phyloP scores from a whole-genome alignment of 2,113 vertebrate genomes.

The Lasiurus cinereus region DNA sequence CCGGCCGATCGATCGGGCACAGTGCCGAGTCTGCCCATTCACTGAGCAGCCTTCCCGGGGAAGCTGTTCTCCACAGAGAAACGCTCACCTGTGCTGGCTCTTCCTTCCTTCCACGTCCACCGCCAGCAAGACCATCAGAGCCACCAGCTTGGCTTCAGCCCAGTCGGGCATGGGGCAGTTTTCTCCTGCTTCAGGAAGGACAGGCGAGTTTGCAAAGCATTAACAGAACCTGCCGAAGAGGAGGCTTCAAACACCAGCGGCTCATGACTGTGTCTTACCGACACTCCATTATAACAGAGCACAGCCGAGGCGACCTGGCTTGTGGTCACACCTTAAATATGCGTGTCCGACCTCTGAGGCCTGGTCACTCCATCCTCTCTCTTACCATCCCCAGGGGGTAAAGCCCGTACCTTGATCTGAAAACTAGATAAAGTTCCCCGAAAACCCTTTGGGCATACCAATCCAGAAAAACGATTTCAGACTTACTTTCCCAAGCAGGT shows the following conservation, averaged over 20 bases:
- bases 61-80: background rate
- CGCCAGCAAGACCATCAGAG: constrained; percentile 92
- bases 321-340: fast-evolving
- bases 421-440: background rate
- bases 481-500: constrained; percentile 86
- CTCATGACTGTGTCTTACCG: background rate
- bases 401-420: background rate
- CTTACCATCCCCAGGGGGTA: no score
- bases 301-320: background rate
- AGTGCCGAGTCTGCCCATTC: background rate
- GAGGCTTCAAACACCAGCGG: background rate
- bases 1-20: background rate
- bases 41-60: background rate
- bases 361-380: background rate
- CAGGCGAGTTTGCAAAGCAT: constrained; percentile 71
- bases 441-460: background rate
- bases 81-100: constrained; percentile 81
- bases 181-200: constrained; percentile 87
- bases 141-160: constrained; percentile 92
- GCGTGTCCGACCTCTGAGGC: no score
- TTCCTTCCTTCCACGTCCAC: constrained; percentile 87
- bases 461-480: background rate
- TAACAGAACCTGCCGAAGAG: constrained; percentile 3
- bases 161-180: constrained; percentile 89
- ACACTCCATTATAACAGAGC: background rate